Base-by-base conservation (phyloP, 2,113 vertebrate species). In the Sphaerodactylus townsendi region DNA sequence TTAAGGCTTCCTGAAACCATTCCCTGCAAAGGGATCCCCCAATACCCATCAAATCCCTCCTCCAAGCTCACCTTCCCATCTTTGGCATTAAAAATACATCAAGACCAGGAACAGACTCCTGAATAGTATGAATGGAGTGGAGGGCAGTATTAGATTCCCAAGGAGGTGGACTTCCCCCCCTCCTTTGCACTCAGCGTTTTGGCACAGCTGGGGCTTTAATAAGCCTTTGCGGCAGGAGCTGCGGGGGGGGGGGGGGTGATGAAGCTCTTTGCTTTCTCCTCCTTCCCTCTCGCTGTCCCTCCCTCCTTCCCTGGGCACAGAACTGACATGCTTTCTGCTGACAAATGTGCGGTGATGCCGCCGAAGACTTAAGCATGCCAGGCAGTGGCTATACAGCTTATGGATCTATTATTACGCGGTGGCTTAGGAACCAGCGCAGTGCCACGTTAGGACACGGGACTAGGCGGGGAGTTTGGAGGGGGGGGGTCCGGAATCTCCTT, bases 341-440 rank as follows among this genome's bases (percentile, higher is more conserved):
- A 91, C 91, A 91, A 94, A 89, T 13, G 89, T 86, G 86, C 91
- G 93, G 78, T 91, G 91, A 93, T 75, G 93, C 90, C 92, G 68
- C 92, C 83, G 91, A 91, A 93, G 95, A 94, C 94, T 95, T 93
- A 15, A 93, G 88, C 90, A 62, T 92, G 92, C 88, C 92, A 90
- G 91, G 66, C 92, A 87, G 86, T 89, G 93, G 91, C 91, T 92
- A 62, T 85, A 77, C 93, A 87, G 94, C 92, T 95, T 94, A 94
- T 90, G 91, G 89, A 90, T 93, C 94, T 95, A 93, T 93, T 93
- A 89, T 94, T 95, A 94, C 2, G 89, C 92, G 89, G 85, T 84
- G 90, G 92, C 93, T 93, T 93, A 92, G 87, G 37, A 81, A 91
- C 90, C 91, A 87, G 85, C 80, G 90, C 89, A 88, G 80, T 86